Evolutionary conservation across 2,888 invertebrate species (phyloP).

Genomic region (Drosophila seclusa): DNA sequence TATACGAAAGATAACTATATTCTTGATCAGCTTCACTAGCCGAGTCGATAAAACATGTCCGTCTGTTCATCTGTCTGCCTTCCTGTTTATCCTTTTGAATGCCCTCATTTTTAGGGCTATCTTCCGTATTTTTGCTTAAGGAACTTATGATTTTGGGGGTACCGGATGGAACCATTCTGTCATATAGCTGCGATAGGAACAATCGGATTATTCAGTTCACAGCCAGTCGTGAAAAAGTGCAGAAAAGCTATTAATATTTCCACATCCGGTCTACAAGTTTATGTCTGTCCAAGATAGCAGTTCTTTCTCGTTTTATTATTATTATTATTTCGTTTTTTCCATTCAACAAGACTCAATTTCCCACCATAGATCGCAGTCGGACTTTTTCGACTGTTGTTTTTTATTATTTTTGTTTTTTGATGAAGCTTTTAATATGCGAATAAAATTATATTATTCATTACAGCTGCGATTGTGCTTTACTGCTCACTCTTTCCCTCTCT

Average conservation of each 20-base stretch:
- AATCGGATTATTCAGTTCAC: not conserved
- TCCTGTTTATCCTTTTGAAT: no score
- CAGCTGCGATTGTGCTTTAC: not conserved
- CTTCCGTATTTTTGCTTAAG: no score
- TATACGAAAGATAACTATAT: not conserved
- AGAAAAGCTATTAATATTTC: not conserved
- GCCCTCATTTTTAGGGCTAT: not conserved
- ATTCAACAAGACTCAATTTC: not conserved
- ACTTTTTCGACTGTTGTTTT: not conserved
- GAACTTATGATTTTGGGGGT: no score
- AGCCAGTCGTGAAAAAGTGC: not conserved
- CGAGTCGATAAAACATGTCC: not conserved
- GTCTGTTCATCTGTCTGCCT: not conserved
- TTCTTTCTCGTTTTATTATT: not conserved
- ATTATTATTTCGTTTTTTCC: not conserved
- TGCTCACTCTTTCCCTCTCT: not conserved
- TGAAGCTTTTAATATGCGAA: not conserved
- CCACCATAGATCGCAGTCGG: not conserved
- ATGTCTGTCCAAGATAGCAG: not conserved
- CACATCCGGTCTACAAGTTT: not conserved
- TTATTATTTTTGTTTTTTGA: not conserved
- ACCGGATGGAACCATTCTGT: not conserved
- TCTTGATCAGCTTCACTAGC: not conserved
- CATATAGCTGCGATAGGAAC: not conserved
- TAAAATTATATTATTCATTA: constrained; percentile 24